Evolutionary conservation across 2,113 vertebrate genomes (phyloP).

Genomic region (Xenus cinereus): DNA sequence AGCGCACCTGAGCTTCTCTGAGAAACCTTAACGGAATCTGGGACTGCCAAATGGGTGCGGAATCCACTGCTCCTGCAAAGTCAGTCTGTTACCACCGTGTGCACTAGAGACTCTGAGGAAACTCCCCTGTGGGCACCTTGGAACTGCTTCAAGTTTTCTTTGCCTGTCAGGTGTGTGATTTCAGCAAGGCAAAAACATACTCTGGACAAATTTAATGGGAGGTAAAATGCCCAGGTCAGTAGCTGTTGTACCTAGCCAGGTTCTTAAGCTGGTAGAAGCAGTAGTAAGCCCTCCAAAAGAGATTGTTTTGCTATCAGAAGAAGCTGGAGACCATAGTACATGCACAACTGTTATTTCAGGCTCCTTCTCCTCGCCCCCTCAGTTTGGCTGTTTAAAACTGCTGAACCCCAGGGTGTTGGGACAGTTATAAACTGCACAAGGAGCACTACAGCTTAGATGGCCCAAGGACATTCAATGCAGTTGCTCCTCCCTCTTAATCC

Average conservation of each 20-base stretch:
- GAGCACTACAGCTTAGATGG: background rate
- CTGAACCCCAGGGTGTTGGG: background rate
- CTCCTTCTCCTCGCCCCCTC: background rate
- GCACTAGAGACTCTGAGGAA: background rate
- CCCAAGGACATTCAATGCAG: background rate
- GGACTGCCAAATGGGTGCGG: background rate
- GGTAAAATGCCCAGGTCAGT: background rate
- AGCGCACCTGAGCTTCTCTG: background rate
- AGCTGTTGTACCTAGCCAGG: background rate
- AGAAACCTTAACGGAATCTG: background rate
- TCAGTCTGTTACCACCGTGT: rapidly evolving
- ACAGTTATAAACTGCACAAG: background rate
- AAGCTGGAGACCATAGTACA: background rate
- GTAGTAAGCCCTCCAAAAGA: background rate
- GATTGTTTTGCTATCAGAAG: background rate
- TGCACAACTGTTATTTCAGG: background rate
- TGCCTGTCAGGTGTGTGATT: background rate
- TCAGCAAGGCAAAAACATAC: background rate
- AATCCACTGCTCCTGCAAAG: background rate
- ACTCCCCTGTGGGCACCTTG: background rate
- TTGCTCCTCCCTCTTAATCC: background rate
- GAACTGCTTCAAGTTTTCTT: background rate
- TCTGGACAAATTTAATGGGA: background rate
- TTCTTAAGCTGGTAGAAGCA: background rate
- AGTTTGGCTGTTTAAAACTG: background rate